Evolutionary conservation across 2,113 vertebrate genomes (phyloP), one percentile per base, ranked within the genome.

Genomic region (Sardina pilchardus): DNA sequence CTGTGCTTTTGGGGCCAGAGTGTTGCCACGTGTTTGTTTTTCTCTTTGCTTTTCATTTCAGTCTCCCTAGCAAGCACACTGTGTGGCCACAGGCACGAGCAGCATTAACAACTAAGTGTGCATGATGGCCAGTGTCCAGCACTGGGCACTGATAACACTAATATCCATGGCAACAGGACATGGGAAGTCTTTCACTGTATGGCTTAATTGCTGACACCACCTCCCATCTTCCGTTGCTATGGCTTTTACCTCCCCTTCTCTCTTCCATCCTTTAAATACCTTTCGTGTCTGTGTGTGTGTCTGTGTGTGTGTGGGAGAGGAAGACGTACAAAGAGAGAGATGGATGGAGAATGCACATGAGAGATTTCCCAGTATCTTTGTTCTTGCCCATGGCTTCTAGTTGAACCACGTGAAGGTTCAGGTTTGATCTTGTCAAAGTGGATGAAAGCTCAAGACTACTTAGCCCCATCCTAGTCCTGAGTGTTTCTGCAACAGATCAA

Each of bases 11-110:
- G 43, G 34, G 87, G 88, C 90, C 89, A 91, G 83, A 59, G 63
- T 85, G 71, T 83, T 90, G 89, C 86, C 75, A 89, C 90, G 56
- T 81, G 48, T 67, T 85, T 59, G 45, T 53, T 83, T 67, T 67
- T 26, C 59, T 26, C 59, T 26, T 36, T 24, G 12, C 83, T 47
- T 50, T 82, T 81, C 59, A 42, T 19, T 75, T 12, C 26, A 30
- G 59, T n/a, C 59, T n/a, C 17, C 26, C 9, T 63, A 63, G 24
- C 19, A 26, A 63, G n/a, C 14, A 56, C 53, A 56, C 9, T 8
- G 24, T 59, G 53, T 26, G 8, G 59, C 59, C 59, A 67, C 9
- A 26, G 59, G 21, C 59, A 67, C 59, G n/a, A 67, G 59, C 59
- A 26, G 59, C 26, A 67, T 30, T 30, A 19, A 53, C 59, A 67